phyloP scores from a whole-genome alignment of 2,888 invertebrate genomes.

The Campoletis raptor region DNA sequence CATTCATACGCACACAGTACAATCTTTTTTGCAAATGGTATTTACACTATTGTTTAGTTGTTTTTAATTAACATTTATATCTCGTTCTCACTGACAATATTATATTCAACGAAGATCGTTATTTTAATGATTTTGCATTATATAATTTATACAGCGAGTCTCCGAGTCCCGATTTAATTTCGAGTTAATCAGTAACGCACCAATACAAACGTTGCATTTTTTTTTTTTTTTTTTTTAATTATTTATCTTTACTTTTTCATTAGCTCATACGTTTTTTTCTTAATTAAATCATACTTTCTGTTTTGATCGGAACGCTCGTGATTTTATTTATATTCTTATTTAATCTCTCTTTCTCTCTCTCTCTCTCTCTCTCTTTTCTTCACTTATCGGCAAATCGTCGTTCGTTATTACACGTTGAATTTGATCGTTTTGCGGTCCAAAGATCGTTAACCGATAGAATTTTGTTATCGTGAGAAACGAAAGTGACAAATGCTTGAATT shows the following conservation, averaged over 20 bases:
- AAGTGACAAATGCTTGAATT: slow-evolving; percentile 30
- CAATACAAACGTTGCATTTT: slow-evolving; percentile 56
- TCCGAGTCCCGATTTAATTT: slow-evolving; percentile 47
- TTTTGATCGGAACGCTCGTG: slow-evolving; percentile 68
- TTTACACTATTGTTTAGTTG: slow-evolving; percentile 59
- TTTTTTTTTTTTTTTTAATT: no score
- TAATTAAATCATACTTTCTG: slow-evolving; percentile 62
- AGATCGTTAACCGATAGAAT: slow-evolving; percentile 6
- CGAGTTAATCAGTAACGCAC: slow-evolving; percentile 56
- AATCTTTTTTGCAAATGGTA: slow-evolving; percentile 55
- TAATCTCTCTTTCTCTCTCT: slow-evolving; percentile 22
- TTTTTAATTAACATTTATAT: slow-evolving; percentile 19
- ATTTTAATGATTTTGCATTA: slow-evolving; percentile 35
- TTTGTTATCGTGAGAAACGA: slow-evolving; percentile 36
- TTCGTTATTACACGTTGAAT: background rate
- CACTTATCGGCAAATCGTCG: background rate
- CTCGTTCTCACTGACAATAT: background rate
- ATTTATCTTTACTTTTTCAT: slow-evolving; percentile 44
- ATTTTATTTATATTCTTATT: slow-evolving; percentile 45
- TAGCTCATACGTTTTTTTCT: slow-evolving; percentile 38
- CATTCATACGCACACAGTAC: slow-evolving; percentile 42
- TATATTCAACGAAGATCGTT: slow-evolving; percentile 17
- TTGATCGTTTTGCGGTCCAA: background rate
- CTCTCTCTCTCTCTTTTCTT: slow-evolving; percentile 2
- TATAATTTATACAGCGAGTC: slow-evolving; percentile 56